phyloP scores from a whole-genome alignment of 2,888 invertebrate genomes.

The Gerris lacustris region DNA sequence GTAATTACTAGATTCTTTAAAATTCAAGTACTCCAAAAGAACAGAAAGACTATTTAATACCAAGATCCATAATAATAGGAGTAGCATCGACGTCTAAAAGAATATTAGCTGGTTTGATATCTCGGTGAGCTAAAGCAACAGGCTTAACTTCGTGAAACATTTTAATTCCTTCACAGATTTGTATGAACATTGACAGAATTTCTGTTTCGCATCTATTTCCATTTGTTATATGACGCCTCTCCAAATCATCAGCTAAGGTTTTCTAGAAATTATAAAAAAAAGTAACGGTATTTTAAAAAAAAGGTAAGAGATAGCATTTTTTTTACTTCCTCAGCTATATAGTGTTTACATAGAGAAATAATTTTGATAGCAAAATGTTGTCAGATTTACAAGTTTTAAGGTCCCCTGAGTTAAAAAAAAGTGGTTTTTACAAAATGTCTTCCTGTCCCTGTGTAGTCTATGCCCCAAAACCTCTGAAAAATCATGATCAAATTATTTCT shows the following conservation, averaged over 20 bases:
- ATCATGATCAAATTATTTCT: too few relatives aligned
- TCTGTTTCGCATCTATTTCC: slow-evolving; percentile 43
- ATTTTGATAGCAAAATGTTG: too few relatives aligned
- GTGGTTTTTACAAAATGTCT: too few relatives aligned
- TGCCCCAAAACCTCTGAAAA: too few relatives aligned
- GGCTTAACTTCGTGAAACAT: slow-evolving; percentile 62
- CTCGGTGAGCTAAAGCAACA: slow-evolving; percentile 64
- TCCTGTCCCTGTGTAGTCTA: too few relatives aligned
- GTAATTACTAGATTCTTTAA: neutral
- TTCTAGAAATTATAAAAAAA: neutral
- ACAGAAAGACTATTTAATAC: slow-evolving; percentile 35
- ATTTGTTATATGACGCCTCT: slow-evolving; percentile 44
- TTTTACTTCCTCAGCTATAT: too few relatives aligned
- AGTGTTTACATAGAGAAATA: too few relatives aligned
- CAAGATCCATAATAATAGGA: slow-evolving; percentile 72
- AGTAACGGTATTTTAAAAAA: neutral
- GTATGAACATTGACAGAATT: slow-evolving; percentile 54
- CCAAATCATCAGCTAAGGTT: slow-evolving; percentile 57
- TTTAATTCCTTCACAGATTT: slow-evolving; percentile 60
- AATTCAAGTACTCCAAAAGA: neutral
- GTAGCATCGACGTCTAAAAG: slow-evolving; percentile 56
- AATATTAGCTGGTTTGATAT: slow-evolving; percentile 75
- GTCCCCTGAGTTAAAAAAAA: too few relatives aligned
- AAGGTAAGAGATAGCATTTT: neutral
- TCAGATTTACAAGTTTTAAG: too few relatives aligned